These are phyloP conservation scores for Mormyrus hasselquistii DNA, from an alignment of 2,797 vertebrate species.

Conservation along the genomic window DNA sequence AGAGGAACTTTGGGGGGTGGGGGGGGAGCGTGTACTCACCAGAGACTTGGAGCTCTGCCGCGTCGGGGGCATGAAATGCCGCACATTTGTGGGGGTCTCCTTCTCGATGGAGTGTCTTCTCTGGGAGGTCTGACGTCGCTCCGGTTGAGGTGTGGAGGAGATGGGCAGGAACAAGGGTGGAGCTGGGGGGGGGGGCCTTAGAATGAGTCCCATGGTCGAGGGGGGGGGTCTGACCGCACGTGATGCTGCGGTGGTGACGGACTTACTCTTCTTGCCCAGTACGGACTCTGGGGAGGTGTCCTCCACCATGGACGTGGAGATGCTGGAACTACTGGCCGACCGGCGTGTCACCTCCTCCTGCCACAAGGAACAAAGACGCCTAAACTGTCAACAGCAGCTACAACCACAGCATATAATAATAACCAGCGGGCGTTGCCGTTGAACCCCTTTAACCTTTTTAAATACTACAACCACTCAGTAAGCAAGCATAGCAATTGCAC, in stretches of 20 bases:
- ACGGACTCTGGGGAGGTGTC: slow-evolving; percentile 74
- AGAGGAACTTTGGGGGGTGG: neutral
- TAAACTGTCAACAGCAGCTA: neutral
- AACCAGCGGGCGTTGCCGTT: neutral
- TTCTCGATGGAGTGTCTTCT: slow-evolving; percentile 97
- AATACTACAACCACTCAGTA: neutral
- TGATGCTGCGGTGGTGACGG: no score
- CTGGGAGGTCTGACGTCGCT: slow-evolving; percentile 81
- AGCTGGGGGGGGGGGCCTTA: slow-evolving; percentile 49
- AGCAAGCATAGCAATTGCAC: neutral
- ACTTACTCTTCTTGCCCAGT: slow-evolving; percentile 82
- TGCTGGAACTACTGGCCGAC: slow-evolving; percentile 81
- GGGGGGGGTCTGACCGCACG: neutral
- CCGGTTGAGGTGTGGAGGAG: slow-evolving; percentile 94
- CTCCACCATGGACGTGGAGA: slow-evolving; percentile 76
- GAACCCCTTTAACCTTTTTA: neutral
- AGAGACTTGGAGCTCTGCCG: slow-evolving; percentile 89
- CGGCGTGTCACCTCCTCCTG: slow-evolving; percentile 77
- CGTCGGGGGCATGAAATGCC: slow-evolving; percentile 80
- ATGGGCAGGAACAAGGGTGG: slow-evolving; percentile 93
- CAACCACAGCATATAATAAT: neutral
- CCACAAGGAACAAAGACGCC: neutral
- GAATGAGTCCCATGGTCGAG: neutral
- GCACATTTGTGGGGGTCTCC: slow-evolving; percentile 88
- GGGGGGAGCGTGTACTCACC: slow-evolving; percentile 61